These are phyloP conservation scores for Heliconius himera DNA, from an alignment of 1,140 invertebrate genomes.

Conservation along the genomic window DNA sequence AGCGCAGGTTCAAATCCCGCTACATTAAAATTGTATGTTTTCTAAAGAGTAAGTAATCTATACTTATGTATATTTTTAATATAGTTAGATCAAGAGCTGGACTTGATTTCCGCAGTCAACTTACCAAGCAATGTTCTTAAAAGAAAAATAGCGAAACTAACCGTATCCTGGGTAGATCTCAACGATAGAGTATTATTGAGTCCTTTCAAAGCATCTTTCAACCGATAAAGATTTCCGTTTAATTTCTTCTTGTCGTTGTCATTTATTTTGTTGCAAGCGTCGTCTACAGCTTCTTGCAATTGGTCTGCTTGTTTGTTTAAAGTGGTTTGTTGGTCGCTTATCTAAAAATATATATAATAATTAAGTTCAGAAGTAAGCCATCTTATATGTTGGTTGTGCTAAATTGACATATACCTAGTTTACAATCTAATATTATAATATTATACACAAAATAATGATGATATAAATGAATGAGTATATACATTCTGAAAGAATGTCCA, in stretches of 20 bases:
- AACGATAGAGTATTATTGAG: conserved; percentile 16
- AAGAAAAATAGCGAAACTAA: background rate
- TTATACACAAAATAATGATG: too few species aligned
- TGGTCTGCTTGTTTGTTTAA: conserved; percentile 45
- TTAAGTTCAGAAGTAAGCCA: too few species aligned
- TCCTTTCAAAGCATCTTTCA: conserved; percentile 3
- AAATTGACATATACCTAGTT: too few species aligned
- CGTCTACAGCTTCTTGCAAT: conserved; percentile 46
- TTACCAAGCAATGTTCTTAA: background rate
- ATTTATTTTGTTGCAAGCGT: conserved; percentile 38
- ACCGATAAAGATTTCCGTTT: conserved; percentile 26
- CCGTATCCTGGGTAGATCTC: background rate
- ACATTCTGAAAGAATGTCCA: too few species aligned
- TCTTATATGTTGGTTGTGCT: too few species aligned
- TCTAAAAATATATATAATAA: conserved; percentile 33
- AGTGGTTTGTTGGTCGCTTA: conserved; percentile 40
- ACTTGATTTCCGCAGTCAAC: background rate
- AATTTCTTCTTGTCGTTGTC: conserved; percentile 39
- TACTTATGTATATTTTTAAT: too few species aligned
- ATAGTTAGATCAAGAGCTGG: too few species aligned
- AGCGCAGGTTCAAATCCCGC: too few species aligned
- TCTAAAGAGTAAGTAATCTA: too few species aligned
- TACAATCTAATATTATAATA: too few species aligned
- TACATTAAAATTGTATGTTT: too few species aligned
- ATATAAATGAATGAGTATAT: too few species aligned